Percentiles rank a stretch among this genome's conserved stretches.
These are phyloP conservation scores for Acipenser oxyrinchus DNA, from an alignment of 2,797 vertebrate species.

Conservation along the genomic window DNA sequence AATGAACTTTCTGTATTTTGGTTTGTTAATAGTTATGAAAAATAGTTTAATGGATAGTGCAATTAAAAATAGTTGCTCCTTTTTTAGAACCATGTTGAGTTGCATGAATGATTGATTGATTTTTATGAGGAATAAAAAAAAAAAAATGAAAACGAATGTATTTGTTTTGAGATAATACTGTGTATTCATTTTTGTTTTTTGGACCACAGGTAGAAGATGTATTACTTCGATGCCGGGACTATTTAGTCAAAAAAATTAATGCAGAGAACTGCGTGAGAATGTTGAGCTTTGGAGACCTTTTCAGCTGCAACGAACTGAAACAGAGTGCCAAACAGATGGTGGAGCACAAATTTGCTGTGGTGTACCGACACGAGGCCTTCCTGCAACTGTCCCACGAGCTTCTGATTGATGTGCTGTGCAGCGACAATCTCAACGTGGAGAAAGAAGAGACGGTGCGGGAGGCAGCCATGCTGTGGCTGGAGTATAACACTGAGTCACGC, in stretches of 20 bases:
- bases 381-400: conserved; percentile 93
- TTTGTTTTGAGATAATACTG: too few species aligned
- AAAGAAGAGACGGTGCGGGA: conserved; percentile 97
- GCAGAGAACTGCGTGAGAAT: conserved; percentile 95
- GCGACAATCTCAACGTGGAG: conserved; percentile 97
- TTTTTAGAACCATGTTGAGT: too few species aligned
- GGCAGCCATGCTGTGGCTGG: conserved; percentile 95
- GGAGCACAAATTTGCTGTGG: conserved; percentile 93
- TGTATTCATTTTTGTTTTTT: not conserved
- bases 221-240: conserved; percentile 85
- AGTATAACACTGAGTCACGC: conserved; percentile 89
- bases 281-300: conserved; percentile 91
- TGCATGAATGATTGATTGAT: too few species aligned
- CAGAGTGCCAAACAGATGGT: conserved; percentile 95
- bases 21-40: too few species aligned
- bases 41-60: too few species aligned
- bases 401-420: conserved; percentile 88
- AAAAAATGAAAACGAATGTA: too few species aligned
- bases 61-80: too few species aligned
- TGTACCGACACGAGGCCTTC: conserved; percentile 92
- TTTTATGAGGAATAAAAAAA: too few species aligned
- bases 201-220: conserved; percentile 85
- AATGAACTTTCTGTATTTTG: too few species aligned
- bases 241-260: conserved; percentile 96
- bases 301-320: conserved; percentile 93